These are phyloP conservation scores for Ectobius pallidus DNA, from an alignment of 2,888 invertebrate species.

Conservation along the genomic window DNA sequence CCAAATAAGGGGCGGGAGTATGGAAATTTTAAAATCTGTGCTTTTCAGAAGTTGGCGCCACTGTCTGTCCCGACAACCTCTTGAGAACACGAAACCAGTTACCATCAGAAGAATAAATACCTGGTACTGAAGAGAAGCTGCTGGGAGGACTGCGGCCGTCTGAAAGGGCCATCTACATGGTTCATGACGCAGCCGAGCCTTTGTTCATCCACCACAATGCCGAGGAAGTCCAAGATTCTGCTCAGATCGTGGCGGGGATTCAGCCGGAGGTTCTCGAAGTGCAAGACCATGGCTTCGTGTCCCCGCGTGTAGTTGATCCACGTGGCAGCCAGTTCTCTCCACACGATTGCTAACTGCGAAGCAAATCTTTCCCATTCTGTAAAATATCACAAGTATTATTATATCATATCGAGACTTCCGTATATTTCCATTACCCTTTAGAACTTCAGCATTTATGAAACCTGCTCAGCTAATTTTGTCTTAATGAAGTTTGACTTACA, in stretches of 20 bases:
- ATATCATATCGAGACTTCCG: too few relatives aligned
- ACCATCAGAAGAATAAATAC: too few relatives aligned
- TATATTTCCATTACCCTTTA: too few relatives aligned
- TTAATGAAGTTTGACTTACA: too few relatives aligned
- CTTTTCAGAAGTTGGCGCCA: too few relatives aligned
- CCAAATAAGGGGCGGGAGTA: too few relatives aligned
- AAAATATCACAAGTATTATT: neutral
- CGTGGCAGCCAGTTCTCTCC: conserved; percentile 44
- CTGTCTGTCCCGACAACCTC: too few relatives aligned
- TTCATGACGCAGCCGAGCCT: conserved; percentile 48
- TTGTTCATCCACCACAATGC: conserved; percentile 46
- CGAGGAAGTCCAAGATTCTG: conserved; percentile 47
- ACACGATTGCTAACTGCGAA: conserved; percentile 41
- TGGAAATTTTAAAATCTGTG: too few relatives aligned
- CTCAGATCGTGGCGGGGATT: conserved; percentile 47
- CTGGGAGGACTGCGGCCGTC: conserved; percentile 39
- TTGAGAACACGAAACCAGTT: too few relatives aligned
- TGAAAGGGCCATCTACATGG: conserved; percentile 49
- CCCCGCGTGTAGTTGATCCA: conserved; percentile 44
- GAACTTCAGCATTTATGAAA: too few relatives aligned
- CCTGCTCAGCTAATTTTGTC: too few relatives aligned
- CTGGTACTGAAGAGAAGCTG: conserved; percentile 41
- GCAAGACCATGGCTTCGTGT: conserved; percentile 47
- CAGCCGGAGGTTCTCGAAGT: conserved; percentile 49
- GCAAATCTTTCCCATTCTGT: conserved; percentile 45